Evolutionary conservation across 2,113 vertebrate species (phyloP).

Genomic region (Eupsittula cactorum): DNA sequence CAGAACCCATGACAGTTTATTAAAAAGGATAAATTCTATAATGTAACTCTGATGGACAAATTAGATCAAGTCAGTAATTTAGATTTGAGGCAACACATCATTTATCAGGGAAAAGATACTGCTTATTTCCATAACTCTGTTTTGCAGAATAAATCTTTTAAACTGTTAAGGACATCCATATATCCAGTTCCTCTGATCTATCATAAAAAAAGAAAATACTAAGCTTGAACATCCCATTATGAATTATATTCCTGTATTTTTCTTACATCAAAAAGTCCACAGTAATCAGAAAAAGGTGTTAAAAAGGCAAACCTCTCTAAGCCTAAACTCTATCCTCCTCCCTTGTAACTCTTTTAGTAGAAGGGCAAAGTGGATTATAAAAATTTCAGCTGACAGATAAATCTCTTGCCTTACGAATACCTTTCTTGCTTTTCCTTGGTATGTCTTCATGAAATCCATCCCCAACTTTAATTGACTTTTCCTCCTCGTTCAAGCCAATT

Average conservation of each 20-base stretch:
- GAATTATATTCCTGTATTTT: not conserved
- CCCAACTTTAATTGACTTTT: not conserved
- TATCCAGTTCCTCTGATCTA: not conserved
- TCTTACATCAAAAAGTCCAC: not conserved
- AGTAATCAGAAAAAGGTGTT: not conserved
- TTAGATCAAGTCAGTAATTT: not conserved
- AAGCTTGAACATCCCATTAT: not conserved
- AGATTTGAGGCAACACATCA: not conserved
- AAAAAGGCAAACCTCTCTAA: not conserved
- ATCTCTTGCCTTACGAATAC: not conserved
- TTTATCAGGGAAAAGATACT: not conserved
- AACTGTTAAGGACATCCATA: not conserved
- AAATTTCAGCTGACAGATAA: not conserved
- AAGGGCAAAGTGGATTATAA: not conserved
- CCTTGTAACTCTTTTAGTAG: not conserved
- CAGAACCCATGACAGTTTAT: not conserved
- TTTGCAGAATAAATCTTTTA: not conserved
- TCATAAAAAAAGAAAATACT: not conserved
- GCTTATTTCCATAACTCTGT: not conserved
- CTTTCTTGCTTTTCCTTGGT: not conserved
- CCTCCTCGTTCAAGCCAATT: not conserved
- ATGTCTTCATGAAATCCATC: not conserved
- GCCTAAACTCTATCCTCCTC: not conserved
- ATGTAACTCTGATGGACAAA: slow-evolving; percentile 4
- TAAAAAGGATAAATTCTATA: not conserved